phyloP scores from a whole-genome alignment of 35 echinoderm and acorn worm species.

The Amphiura filiformis region DNA sequence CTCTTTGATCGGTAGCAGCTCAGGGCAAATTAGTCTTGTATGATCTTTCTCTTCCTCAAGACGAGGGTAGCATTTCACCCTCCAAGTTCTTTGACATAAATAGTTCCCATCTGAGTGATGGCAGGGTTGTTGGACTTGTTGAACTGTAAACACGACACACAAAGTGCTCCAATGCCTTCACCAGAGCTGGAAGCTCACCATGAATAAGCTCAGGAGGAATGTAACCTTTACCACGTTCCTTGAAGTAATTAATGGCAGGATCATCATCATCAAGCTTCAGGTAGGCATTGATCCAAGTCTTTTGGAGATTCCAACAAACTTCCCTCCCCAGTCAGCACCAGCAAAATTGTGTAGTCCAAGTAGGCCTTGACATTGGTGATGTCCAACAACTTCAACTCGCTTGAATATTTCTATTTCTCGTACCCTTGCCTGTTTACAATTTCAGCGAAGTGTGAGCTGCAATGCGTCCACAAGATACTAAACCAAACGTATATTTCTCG shows the following conservation, averaged over 20 bases:
- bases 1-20: conserved; percentile 16
- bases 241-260: conserved; percentile 31
- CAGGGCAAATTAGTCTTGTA: conserved; percentile 19
- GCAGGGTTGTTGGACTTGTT: conserved; percentile 11
- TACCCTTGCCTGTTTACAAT: conserved; percentile 26
- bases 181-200: conserved; percentile 39
- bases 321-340: conserved; percentile 22
- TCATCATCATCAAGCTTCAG: conserved; percentile 36
- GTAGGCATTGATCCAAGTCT: conserved; percentile 40
- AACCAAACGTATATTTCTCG: conserved; percentile 39
- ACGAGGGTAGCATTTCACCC: conserved; percentile 42
- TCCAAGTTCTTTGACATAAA: conserved; percentile 18
- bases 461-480: conserved; percentile 32
- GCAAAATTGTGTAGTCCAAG: conserved; percentile 41
- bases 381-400: conserved; percentile 40
- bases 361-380: conserved; percentile 8
- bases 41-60: conserved; percentile 30
- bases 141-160: conserved; percentile 31
- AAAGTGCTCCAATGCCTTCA: conserved; percentile 22
- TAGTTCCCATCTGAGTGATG: neutral
- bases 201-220: neutral
- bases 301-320: conserved; percentile 46
- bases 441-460: neutral
- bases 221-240: conserved; percentile 14
- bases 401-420: conserved; percentile 36